These are phyloP conservation scores for Halesus radiatus DNA, from an alignment of 1,140 invertebrate species.

Conservation along the genomic window DNA sequence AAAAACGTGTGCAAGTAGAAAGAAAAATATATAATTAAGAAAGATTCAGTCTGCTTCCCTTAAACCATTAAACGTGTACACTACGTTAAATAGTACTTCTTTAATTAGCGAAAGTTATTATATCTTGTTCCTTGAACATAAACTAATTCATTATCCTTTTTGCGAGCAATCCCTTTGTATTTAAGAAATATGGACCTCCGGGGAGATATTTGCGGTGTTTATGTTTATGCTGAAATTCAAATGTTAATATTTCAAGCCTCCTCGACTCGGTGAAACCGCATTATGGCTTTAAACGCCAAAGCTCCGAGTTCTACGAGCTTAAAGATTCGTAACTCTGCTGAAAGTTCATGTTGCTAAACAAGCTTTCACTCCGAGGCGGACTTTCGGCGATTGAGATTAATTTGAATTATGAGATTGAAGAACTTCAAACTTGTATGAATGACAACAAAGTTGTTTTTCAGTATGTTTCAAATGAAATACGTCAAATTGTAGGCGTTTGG, in stretches of 20 bases:
- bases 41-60: no score
- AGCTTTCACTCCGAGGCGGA: background rate
- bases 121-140: no score
- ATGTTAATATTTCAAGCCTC: slow-evolving; percentile 49
- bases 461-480: no score
- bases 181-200: background rate
- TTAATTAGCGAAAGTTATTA: no score
- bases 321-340: background rate
- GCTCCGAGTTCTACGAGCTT: background rate
- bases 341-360: slow-evolving; percentile 8
- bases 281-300: background rate
- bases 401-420: background rate
- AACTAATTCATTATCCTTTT: background rate
- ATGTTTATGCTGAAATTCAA: slow-evolving; percentile 46
- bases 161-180: background rate
- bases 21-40: no score
- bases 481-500: no score
- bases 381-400: background rate
- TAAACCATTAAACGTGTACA: no score
- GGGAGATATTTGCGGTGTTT: slow-evolving; percentile 37
- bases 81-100: no score
- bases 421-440: no score
- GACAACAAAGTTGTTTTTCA: no score
- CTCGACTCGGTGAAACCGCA: slow-evolving; percentile 17
- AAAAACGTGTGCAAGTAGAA: no score